A percentile compares a stretch with the other conserved stretches of the same genome.
Conservation (phyloP, 2,113 vertebrate species). For the Solenodon paradoxus region DNA sequence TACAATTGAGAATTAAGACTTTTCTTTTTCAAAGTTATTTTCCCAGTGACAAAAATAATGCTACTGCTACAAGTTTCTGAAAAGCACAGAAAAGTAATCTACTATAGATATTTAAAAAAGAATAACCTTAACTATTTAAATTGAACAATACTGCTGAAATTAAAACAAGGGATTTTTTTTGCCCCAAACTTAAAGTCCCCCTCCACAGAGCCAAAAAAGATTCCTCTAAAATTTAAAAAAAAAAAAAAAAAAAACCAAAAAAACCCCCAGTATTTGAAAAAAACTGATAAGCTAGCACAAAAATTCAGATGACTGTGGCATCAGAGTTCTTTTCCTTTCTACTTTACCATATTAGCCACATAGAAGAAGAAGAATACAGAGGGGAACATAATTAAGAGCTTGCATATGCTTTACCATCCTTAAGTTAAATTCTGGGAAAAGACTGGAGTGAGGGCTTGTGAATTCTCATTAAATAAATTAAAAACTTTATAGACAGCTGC, state of each 20-base stretch:
- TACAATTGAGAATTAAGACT: background rate
- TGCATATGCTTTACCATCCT: background rate
- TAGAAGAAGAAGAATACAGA: background rate
- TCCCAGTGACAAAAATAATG: background rate
- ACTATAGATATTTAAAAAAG: background rate
- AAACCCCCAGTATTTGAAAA: background rate
- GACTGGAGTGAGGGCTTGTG: background rate
- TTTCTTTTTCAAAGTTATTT: conserved; percentile 26
- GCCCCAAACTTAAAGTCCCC: background rate
- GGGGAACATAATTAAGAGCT: background rate
- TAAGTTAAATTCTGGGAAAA: background rate
- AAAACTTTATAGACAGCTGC: background rate
- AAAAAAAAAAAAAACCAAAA: conserved; percentile 6
- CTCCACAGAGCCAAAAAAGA: background rate
- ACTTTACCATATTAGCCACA: background rate
- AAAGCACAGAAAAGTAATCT: background rate
- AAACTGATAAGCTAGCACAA: background rate
- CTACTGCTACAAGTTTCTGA: background rate
- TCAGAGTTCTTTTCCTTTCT: background rate
- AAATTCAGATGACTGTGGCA: conserved; percentile 10
- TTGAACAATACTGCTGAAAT: background rate
- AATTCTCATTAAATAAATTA: background rate
- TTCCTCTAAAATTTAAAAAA: background rate
- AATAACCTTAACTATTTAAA: conserved; percentile 24
- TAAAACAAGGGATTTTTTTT: background rate